Evolutionary conservation across 2,888 invertebrate species (phyloP).

Genomic region (Lithophane socia): DNA sequence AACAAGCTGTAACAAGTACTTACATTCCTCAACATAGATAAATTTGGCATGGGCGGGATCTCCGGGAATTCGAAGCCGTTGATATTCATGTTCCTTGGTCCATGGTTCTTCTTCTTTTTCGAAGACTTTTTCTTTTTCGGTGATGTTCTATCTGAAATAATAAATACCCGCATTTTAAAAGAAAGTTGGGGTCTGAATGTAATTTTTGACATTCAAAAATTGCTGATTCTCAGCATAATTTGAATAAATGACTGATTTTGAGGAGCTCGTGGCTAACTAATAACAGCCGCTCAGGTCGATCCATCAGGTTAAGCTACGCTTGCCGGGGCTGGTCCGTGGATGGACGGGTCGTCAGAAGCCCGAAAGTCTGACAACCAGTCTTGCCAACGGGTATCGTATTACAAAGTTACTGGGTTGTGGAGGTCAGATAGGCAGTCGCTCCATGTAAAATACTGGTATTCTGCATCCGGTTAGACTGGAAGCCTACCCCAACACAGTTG

Average conservation of each 20-base stretch:
- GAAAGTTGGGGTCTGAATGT: not conserved
- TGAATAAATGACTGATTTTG: not conserved
- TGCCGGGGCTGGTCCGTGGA: no score
- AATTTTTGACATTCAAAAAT: not conserved
- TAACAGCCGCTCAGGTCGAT: no score
- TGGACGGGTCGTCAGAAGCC: no score
- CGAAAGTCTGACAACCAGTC: no score
- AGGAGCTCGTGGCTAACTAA: no score
- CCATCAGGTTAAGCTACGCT: no score
- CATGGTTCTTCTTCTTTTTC: conserved; percentile 71
- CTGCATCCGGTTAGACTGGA: no score
- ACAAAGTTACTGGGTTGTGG: no score
- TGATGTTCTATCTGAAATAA: conserved; percentile 67
- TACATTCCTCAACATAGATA: conserved; percentile 77
- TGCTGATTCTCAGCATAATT: not conserved
- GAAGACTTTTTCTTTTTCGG: conserved; percentile 69
- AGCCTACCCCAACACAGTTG: no score
- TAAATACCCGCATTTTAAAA: not conserved
- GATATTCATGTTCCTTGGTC: conserved; percentile 26
- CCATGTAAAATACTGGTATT: no score
- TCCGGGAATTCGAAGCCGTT: conserved; percentile 73
- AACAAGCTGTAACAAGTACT: conserved; percentile 55
- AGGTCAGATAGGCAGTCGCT: no score
- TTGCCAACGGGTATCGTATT: no score
- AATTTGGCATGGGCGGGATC: conserved; percentile 77